These are phyloP conservation scores for Hartigia nigra DNA, from an alignment of 2,888 invertebrate genomes.

Conservation along the genomic window DNA sequence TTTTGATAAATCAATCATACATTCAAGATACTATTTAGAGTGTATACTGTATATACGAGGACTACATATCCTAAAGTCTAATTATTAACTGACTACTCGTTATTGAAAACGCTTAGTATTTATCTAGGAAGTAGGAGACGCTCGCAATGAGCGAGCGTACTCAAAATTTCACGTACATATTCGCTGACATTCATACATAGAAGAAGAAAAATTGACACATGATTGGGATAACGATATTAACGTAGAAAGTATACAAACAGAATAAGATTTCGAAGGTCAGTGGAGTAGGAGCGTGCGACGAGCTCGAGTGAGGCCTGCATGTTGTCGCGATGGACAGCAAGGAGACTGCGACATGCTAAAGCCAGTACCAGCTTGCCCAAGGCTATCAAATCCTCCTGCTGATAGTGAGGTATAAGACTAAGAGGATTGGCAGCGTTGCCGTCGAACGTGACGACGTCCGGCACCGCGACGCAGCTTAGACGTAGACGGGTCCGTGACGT, in stretches of 20 bases:
- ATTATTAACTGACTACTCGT: neutral
- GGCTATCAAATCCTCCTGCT: constrained; percentile 92
- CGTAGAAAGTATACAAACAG: constrained; percentile 72
- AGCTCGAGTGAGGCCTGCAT: constrained; percentile 89
- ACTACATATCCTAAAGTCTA: neutral
- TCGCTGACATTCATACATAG: neutral
- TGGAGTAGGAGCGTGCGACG: constrained; percentile 89
- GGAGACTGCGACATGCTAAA: constrained; percentile 91
- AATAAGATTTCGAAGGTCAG: constrained; percentile 94
- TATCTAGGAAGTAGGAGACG: neutral
- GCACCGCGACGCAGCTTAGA: constrained; percentile 83
- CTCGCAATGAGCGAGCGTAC: neutral
- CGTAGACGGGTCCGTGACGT: constrained; percentile 81
- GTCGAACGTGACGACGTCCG: constrained; percentile 84
- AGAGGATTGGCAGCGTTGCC: constrained; percentile 75
- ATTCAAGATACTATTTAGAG: neutral
- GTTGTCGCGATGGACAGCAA: constrained; percentile 89
- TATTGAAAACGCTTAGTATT: neutral
- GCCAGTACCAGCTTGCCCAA: constrained; percentile 92
- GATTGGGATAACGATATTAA: constrained; percentile 12
- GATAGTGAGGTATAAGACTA: constrained; percentile 77
- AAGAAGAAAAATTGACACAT: neutral
- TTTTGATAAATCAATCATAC: neutral
- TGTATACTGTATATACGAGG: neutral
- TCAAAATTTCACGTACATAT: neutral